Conservation (phyloP, 2,888 invertebrate genomes). For the Smittia aterrima region DNA sequence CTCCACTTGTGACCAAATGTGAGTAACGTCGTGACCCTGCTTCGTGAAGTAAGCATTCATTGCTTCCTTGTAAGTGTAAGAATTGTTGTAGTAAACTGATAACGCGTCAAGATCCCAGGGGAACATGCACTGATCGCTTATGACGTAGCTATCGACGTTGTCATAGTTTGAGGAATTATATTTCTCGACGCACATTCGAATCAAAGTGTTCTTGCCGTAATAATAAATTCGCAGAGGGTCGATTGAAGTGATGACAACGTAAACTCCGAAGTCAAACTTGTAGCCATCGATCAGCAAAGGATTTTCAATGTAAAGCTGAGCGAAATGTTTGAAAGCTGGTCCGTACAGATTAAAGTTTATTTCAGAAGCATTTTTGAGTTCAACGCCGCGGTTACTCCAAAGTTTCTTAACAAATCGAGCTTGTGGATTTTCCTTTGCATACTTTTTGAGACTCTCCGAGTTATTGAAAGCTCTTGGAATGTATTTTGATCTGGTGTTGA, state of each 20-base stretch:
- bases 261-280: slow-evolving; percentile 96
- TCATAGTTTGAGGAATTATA: slow-evolving; percentile 87
- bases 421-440: slow-evolving; percentile 64
- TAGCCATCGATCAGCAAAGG: slow-evolving; percentile 88
- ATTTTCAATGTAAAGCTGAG: slow-evolving; percentile 86
- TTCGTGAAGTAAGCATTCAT: slow-evolving; percentile 73
- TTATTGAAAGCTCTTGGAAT: slow-evolving; percentile 86
- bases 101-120: slow-evolving; percentile 88
- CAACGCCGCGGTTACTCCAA: slow-evolving; percentile 86
- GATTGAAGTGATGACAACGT: slow-evolving; percentile 85
- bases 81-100: slow-evolving; percentile 64
- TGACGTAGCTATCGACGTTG: slow-evolving; percentile 84
- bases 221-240: slow-evolving; percentile 86
- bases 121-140: slow-evolving; percentile 90
- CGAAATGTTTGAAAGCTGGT: slow-evolving; percentile 57
- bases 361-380: slow-evolving; percentile 66
- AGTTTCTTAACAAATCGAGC: slow-evolving; percentile 80
- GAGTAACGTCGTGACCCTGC: slow-evolving; percentile 66
- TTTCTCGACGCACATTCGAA: slow-evolving; percentile 83
- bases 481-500: slow-evolving; percentile 69
- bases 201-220: slow-evolving; percentile 83
- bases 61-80: slow-evolving; percentile 81
- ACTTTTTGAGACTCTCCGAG: slow-evolving; percentile 66
- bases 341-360: slow-evolving; percentile 69
- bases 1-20: slow-evolving; percentile 78